These are phyloP conservation scores for Amphiprion percula DNA, from an alignment of 2,113 vertebrate genomes.

Conservation along the genomic window DNA sequence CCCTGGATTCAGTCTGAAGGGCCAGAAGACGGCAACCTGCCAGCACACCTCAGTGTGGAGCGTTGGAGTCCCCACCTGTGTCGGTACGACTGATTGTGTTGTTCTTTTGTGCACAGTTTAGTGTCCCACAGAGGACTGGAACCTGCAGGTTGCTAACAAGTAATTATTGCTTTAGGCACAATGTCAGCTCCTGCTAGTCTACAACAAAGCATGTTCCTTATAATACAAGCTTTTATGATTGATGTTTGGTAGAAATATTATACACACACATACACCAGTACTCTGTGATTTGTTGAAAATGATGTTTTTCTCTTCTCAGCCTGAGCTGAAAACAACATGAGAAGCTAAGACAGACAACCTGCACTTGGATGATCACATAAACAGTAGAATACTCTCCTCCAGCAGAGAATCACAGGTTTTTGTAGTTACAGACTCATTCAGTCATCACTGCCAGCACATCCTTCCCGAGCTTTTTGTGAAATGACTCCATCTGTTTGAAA, in stretches of 20 bases:
- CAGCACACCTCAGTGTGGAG: constrained; percentile 92
- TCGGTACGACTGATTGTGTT: constrained; percentile 85
- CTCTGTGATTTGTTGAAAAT: constrained; percentile 11
- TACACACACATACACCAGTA: background rate
- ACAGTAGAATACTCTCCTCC: constrained; percentile 7
- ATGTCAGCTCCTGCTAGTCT: constrained; percentile 1
- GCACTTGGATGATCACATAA: constrained; percentile 5
- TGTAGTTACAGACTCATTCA: background rate
- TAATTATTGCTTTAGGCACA: constrained; percentile 16
- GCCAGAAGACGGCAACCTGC: constrained; percentile 89
- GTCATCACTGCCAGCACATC: background rate
- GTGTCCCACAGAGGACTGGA: background rate
- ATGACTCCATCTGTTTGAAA: background rate
- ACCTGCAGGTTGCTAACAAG: background rate
- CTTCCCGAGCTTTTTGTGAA: background rate
- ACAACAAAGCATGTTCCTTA: background rate
- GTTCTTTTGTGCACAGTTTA: background rate
- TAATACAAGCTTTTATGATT: constrained; percentile 24
- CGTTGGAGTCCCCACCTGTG: constrained; percentile 86
- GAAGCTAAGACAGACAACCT: background rate
- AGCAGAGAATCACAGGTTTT: background rate
- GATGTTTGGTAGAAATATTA: constrained; percentile 11
- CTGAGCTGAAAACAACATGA: constrained; percentile 26
- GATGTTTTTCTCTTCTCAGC: constrained; percentile 1
- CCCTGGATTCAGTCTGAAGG: constrained; percentile 91